Percentiles rank a stretch among this genome's conserved stretches.
These are phyloP conservation scores for Junco hyemalis DNA, from an alignment of 2,113 vertebrate genomes.

Conservation along the genomic window DNA sequence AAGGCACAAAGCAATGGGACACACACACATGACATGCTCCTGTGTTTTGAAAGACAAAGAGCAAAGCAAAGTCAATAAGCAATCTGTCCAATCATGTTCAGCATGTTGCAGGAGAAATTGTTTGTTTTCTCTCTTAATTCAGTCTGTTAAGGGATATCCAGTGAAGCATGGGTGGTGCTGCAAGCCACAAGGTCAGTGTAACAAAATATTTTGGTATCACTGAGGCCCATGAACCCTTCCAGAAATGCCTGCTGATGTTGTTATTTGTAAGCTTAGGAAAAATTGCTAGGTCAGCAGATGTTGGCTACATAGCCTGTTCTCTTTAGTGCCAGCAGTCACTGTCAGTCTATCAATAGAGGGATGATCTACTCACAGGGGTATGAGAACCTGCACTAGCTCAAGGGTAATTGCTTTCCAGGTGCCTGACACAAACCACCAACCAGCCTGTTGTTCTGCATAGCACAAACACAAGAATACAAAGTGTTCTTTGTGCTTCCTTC, in stretches of 20 bases:
- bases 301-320: background rate
- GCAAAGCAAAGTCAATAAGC: background rate
- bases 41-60: background rate
- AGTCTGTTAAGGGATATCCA: background rate
- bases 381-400: background rate
- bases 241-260: background rate
- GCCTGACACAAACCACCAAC: background rate
- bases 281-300: fast-evolving
- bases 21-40: background rate
- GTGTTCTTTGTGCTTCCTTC: background rate
- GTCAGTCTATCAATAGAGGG: background rate
- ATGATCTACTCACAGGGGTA: background rate
- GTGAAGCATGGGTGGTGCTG: background rate
- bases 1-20: background rate
- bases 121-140: background rate
- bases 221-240: background rate
- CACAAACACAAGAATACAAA: background rate
- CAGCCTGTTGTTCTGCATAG: background rate
- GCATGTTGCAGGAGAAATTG: background rate
- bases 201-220: background rate
- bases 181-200: background rate
- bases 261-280: background rate
- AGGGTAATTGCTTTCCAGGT: background rate
- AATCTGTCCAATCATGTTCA: background rate
- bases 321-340: background rate